These are phyloP conservation scores for Drosophila acutilabella DNA, from an alignment of 2,888 invertebrate species.

Conservation along the genomic window DNA sequence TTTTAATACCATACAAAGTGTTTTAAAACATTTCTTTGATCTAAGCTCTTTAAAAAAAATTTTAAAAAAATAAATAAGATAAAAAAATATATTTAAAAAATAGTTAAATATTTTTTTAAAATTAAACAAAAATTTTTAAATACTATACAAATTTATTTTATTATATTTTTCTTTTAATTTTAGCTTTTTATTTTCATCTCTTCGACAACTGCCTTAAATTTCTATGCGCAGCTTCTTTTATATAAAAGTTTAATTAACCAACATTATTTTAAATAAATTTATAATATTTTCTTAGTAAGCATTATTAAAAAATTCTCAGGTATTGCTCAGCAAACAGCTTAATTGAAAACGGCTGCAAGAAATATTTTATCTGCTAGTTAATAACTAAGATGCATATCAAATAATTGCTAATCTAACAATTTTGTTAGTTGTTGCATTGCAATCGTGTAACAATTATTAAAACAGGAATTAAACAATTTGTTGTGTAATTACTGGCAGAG, in stretches of 20 bases:
- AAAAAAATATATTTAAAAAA: too few relatives aligned
- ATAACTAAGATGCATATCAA: background rate
- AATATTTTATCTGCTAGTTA: background rate
- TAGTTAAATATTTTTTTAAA: too few relatives aligned
- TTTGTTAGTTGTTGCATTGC: slow-evolving; percentile 6
- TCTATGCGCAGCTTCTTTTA: too few relatives aligned
- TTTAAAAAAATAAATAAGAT: too few relatives aligned
- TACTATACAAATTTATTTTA: too few relatives aligned
- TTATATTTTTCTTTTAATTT: too few relatives aligned
- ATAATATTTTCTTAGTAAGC: background rate
- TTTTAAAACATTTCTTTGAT: background rate
- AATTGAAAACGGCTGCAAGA: background rate
- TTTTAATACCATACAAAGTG: background rate
- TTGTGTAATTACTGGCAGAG: slow-evolving; percentile 7
- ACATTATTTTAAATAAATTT: too few relatives aligned
- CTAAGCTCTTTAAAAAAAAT: too few relatives aligned
- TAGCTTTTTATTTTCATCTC: too few relatives aligned
- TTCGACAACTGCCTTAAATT: too few relatives aligned
- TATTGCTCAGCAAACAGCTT: background rate
- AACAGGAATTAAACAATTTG: slow-evolving; percentile 17
- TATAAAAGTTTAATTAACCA: too few relatives aligned
- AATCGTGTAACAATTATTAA: slow-evolving; percentile 17
- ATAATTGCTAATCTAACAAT: slow-evolving; percentile 10
- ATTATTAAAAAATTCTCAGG: background rate
- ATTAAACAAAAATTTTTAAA: too few relatives aligned